Percentiles rank a stretch among this genome's conserved stretches.
Evolutionary conservation across 2,888 invertebrate genomes (phyloP).

Genomic region (Eurois occulta): DNA sequence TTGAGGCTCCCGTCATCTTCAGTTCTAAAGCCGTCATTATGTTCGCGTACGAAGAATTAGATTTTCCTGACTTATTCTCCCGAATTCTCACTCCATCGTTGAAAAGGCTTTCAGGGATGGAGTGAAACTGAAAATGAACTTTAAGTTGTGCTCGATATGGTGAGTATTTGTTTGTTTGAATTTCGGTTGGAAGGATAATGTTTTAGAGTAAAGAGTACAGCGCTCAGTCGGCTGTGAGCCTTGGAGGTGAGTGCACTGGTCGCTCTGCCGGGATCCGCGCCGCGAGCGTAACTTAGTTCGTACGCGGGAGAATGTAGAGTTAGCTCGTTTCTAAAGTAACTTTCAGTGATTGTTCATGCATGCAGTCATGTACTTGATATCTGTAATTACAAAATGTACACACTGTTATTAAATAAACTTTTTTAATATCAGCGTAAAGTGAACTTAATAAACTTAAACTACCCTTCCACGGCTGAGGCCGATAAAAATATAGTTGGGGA

Average conservation of each 20-base stretch:
- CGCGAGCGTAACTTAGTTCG: constrained; percentile 86
- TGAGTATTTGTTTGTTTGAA: constrained; percentile 69
- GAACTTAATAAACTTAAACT: constrained; percentile 26
- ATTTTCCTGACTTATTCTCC: constrained; percentile 84
- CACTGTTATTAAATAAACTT: constrained; percentile 16
- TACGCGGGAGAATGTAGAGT: constrained; percentile 64
- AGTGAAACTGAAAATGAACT: constrained; percentile 67
- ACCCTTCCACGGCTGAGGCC: constrained; percentile 2
- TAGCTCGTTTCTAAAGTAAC: constrained; percentile 34
- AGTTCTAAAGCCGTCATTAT: constrained; percentile 89
- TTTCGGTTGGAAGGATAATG: constrained; percentile 73
- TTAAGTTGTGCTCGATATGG: constrained; percentile 68
- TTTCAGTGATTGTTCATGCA: constrained; percentile 53
- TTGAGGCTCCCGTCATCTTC: constrained; percentile 82
- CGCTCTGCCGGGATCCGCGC: constrained; percentile 66
- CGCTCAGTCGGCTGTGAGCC: constrained; percentile 87
- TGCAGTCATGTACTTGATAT: constrained; percentile 10
- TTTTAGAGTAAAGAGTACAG: constrained; percentile 78
- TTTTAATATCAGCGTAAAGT: constrained; percentile 29
- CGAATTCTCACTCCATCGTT: constrained; percentile 77
- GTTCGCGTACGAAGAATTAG: constrained; percentile 86
- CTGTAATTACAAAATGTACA: constrained; percentile 6
- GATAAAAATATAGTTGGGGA: constrained; percentile 33
- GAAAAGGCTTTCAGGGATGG: constrained; percentile 52
- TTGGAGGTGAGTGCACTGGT: constrained; percentile 77